phyloP scores from a whole-genome alignment of 2,797 vertebrate species.

The Sciaenops ocellatus region DNA sequence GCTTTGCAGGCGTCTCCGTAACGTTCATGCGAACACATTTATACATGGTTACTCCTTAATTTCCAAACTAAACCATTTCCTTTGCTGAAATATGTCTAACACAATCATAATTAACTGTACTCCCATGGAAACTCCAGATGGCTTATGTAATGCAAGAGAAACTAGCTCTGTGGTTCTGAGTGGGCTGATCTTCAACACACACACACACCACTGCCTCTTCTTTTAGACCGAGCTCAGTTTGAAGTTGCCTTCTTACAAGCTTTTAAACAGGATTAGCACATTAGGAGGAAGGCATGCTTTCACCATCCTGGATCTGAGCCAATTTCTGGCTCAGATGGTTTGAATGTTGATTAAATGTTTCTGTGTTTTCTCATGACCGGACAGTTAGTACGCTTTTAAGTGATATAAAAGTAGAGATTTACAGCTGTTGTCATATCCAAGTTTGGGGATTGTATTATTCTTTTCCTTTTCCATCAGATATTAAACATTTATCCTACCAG shows the following conservation, averaged over 20 bases:
- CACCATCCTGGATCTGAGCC: constrained; percentile 47
- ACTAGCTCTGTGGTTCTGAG: constrained; percentile 65
- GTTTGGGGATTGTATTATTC: background rate
- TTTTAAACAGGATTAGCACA: constrained; percentile 70
- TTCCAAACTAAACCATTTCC: constrained; percentile 64
- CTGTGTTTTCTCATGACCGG: constrained; percentile 28
- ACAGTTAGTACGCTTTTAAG: constrained; percentile 24
- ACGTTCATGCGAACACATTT: constrained; percentile 36
- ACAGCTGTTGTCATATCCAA: background rate
- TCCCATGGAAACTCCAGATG: constrained; percentile 79
- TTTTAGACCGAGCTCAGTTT: constrained; percentile 42
- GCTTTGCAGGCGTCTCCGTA: constrained; percentile 47
- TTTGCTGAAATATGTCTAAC: constrained; percentile 63
- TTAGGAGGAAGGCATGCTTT: constrained; percentile 52
- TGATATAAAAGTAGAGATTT: constrained; percentile 24
- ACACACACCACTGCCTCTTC: constrained; percentile 19
- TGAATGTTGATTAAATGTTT: constrained; percentile 38
- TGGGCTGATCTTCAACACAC: constrained; percentile 45
- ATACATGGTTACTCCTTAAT: constrained; percentile 51
- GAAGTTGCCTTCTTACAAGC: constrained; percentile 66
- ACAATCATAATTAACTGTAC: constrained; percentile 66
- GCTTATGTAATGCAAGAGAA: constrained; percentile 70
- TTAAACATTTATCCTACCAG: background rate
- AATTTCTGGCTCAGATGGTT: constrained; percentile 35
- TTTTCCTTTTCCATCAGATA: constrained; percentile 2